Conservation (phyloP, 2,888 invertebrate species). For the Busseola fusca region DNA sequence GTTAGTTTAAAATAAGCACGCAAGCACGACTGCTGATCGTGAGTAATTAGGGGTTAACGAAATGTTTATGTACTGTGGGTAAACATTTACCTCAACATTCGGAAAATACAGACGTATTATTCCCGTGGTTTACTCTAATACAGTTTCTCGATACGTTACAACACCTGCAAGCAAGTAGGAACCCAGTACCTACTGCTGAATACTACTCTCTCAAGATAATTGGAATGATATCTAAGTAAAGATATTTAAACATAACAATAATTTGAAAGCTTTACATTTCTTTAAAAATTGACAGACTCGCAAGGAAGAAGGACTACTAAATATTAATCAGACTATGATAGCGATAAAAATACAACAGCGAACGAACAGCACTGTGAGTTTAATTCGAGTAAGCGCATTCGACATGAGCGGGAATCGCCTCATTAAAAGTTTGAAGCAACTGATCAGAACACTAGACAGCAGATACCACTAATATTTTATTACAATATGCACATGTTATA, state of each 20-base stretch:
- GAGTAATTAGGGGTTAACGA: background rate
- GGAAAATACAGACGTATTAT: too few relatives aligned
- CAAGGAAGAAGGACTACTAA: background rate
- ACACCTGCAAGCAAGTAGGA: too few relatives aligned
- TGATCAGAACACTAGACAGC: constrained; percentile 55
- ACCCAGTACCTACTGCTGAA: too few relatives aligned
- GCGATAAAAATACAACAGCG: background rate
- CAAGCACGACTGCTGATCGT: background rate
- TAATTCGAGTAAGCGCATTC: constrained; percentile 58
- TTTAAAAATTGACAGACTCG: background rate
- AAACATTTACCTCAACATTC: too few relatives aligned
- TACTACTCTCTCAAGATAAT: too few relatives aligned
- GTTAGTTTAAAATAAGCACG: background rate
- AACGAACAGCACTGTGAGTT: background rate
- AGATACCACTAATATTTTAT: constrained; percentile 43
- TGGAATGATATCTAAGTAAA: too few relatives aligned
- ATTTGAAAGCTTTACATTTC: background rate
- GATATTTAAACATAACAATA: background rate
- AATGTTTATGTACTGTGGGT: too few relatives aligned
- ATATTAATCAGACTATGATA: background rate
- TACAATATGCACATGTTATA: constrained; percentile 52
- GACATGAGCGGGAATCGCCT: constrained; percentile 68
- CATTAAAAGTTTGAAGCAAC: constrained; percentile 74
- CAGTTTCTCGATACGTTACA: too few relatives aligned
- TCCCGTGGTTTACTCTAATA: too few relatives aligned